Evolutionary conservation across 2,797 vertebrate genomes (phyloP).

Genomic region (Peromyscus melanophrys): DNA sequence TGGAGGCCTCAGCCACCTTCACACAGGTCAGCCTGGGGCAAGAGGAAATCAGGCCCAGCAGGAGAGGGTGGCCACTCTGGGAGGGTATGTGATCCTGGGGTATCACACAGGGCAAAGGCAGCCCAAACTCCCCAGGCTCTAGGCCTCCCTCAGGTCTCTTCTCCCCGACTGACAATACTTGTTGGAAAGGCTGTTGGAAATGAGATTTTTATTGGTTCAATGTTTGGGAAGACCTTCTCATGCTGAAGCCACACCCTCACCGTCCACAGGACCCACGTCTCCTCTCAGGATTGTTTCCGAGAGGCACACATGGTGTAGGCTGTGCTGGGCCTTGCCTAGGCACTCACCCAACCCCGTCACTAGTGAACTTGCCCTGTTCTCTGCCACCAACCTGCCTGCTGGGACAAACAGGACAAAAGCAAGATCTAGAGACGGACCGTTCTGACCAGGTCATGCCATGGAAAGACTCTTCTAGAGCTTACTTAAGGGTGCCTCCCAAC

Average conservation of each 20-base stretch:
- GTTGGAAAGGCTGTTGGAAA: neutral
- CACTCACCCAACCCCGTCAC: neutral
- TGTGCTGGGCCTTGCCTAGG: rapidly evolving
- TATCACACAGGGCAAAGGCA: neutral
- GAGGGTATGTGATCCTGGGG: neutral
- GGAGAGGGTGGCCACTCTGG: neutral
- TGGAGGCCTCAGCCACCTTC: neutral
- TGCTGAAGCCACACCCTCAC: too few relatives aligned
- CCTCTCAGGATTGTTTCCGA: neutral
- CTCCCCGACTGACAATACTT: neutral
- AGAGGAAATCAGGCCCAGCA: neutral
- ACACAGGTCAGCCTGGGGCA: neutral
- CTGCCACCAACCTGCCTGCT: neutral
- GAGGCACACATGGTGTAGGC: neutral
- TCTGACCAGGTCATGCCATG: neutral
- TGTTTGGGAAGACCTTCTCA: neutral
- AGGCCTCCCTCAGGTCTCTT: neutral
- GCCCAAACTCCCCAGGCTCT: neutral
- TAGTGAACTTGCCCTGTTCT: neutral
- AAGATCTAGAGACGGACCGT: neutral
- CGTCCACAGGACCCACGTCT: neutral
- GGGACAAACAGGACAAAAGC: neutral
- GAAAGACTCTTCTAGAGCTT: neutral
- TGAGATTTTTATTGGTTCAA: constrained; percentile 11
- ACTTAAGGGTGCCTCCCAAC: neutral